phyloP scores from a whole-genome alignment of 92 coral and sea anemone genomes.

The Siderastrea radians region DNA sequence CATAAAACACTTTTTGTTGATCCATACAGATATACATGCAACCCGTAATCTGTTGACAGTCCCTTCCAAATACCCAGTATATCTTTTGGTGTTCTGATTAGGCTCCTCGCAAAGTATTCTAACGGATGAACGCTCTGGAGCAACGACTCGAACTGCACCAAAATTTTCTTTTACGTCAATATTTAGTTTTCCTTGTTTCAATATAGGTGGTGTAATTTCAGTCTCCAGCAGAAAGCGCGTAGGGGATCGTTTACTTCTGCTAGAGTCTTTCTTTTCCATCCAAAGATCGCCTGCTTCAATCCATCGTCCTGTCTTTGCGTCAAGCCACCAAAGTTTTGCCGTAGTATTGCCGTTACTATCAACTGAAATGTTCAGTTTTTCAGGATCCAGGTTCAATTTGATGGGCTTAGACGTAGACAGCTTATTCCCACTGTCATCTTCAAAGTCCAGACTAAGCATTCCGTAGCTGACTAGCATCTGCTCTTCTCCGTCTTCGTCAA shows the following conservation, averaged over 20 bases:
- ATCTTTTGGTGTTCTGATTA: neutral
- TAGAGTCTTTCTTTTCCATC: neutral
- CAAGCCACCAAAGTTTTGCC: conserved; percentile 70
- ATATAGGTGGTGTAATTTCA: conserved; percentile 13
- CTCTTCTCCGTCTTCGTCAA: conserved; percentile 65
- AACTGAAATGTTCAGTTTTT: conserved; percentile 39
- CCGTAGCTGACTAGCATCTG: conserved; percentile 65
- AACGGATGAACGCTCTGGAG: conserved; percentile 2
- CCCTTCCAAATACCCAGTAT: conserved; percentile 21
- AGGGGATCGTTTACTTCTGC: neutral
- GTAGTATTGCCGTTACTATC: conserved; percentile 15
- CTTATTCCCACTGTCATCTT: conserved; percentile 52
- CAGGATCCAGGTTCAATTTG: conserved; percentile 61
- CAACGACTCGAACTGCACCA: conserved; percentile 21
- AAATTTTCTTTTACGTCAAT: conserved; percentile 7
- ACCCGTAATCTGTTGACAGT: neutral
- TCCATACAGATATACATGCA: conserved; percentile 23
- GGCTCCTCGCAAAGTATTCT: conserved; percentile 22
- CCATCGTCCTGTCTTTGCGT: conserved; percentile 76
- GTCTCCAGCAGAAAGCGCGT: conserved; percentile 12
- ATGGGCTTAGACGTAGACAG: conserved; percentile 51
- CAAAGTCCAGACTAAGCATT: conserved; percentile 64
- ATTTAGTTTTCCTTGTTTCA: neutral
- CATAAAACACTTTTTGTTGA: conserved; percentile 3
- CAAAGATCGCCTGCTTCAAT: neutral